These are phyloP conservation scores for Drosophila differens DNA, from an alignment of 2,888 invertebrate genomes.

Conservation along the genomic window DNA sequence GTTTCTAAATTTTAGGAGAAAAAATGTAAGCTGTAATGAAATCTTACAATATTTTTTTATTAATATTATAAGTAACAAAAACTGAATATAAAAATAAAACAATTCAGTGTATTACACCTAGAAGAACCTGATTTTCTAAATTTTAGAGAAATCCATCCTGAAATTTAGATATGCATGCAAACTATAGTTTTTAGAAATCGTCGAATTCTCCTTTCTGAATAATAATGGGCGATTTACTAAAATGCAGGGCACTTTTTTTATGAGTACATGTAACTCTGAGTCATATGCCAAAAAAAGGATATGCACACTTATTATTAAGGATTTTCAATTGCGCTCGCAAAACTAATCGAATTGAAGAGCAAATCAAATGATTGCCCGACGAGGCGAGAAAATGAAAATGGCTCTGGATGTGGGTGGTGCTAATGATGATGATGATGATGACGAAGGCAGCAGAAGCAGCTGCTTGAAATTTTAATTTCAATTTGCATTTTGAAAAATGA, in stretches of 20 bases:
- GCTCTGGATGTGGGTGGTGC: constrained; percentile 11
- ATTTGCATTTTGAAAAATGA: constrained; percentile 77
- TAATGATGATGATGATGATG: not conserved
- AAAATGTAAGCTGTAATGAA: not conserved
- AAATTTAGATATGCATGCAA: not conserved
- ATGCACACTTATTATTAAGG: not conserved
- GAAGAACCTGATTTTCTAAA: not conserved
- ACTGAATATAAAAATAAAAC: not conserved
- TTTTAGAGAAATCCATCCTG: not conserved
- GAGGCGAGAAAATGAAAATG: constrained; percentile 46
- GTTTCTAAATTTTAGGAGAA: not conserved
- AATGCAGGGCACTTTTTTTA: too few species aligned
- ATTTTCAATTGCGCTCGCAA: not conserved
- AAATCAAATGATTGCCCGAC: constrained; percentile 29
- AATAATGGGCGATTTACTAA: not conserved
- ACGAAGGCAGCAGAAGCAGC: not conserved
- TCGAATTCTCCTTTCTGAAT: too few species aligned
- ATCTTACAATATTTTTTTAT: not conserved
- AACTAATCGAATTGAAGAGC: constrained; percentile 22
- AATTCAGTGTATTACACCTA: too few species aligned
- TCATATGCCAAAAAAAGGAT: not conserved
- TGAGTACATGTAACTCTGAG: not conserved
- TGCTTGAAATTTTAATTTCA: constrained; percentile 71
- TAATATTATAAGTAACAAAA: not conserved
- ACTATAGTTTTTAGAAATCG: not conserved